Evolutionary conservation across 2,888 invertebrate species (phyloP).

Genomic region (Eupithecia insigniata): DNA sequence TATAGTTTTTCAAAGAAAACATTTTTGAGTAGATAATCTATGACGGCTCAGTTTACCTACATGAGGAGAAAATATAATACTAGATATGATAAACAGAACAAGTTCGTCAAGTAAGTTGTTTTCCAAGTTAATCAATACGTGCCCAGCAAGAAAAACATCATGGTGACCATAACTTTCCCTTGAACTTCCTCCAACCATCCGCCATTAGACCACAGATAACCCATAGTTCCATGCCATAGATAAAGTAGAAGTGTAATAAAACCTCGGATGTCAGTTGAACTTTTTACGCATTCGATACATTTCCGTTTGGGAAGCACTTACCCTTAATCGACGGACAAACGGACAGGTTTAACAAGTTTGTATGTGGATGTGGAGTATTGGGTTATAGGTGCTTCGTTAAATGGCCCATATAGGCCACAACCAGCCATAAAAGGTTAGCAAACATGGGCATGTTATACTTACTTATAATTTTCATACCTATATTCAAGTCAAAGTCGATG

Average conservation of each 20-base stretch:
- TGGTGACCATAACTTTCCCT: constrained; percentile 28
- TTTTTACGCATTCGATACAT: constrained; percentile 30
- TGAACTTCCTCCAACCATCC: constrained; percentile 27
- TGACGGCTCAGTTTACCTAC: not conserved
- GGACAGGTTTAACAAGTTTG: constrained; percentile 55
- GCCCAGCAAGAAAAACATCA: constrained; percentile 1
- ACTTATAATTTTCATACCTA: no score
- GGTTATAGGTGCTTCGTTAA: constrained; percentile 49
- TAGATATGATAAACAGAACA: not conserved
- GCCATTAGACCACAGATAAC: constrained; percentile 16
- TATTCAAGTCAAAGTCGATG: no score
- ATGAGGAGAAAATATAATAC: not conserved
- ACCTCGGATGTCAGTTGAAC: constrained; percentile 34
- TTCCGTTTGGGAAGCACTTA: constrained; percentile 48
- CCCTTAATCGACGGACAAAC: constrained; percentile 59
- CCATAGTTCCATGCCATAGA: constrained; percentile 11
- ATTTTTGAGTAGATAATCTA: not conserved
- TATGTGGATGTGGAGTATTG: constrained; percentile 62
- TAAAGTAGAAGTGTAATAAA: constrained; percentile 13
- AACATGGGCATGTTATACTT: not conserved
- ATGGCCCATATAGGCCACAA: not conserved
- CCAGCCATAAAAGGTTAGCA: constrained; percentile 9
- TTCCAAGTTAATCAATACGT: not conserved
- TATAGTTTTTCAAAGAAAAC: not conserved
- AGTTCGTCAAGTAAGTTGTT: no score